A percentile compares a stretch with the other conserved stretches of the same genome.
Conservation (phyloP, 1,140 invertebrate species). For the Meloidogyne chitwoodi region DNA sequence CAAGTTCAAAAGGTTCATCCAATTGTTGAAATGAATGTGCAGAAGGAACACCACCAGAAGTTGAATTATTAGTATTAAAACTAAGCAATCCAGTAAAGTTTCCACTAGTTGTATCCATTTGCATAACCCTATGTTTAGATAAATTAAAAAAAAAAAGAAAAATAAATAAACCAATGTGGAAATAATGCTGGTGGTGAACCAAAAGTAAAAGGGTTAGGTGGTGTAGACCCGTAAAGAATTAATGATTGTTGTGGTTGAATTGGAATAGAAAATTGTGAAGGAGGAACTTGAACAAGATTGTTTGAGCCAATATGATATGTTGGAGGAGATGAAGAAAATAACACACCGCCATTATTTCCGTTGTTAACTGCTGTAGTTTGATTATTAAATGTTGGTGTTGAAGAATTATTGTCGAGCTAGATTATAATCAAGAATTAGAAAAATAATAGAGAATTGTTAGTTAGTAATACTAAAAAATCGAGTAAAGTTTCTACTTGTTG, state of each 20-base stretch:
- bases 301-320: slow-evolving; percentile 9
- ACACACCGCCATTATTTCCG: not conserved
- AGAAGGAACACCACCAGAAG: not conserved
- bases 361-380: not conserved
- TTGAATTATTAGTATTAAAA: not conserved
- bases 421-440: not conserved
- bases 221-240: slow-evolving; percentile 10
- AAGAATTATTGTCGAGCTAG: not conserved
- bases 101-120: not conserved
- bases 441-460: too few relatives aligned
- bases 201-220: slow-evolving; percentile 7
- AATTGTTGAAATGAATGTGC: not conserved
- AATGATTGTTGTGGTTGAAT: slow-evolving; percentile 9
- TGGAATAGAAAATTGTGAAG: not conserved
- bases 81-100: not conserved
- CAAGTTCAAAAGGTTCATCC: not conserved
- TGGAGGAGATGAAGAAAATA: slow-evolving; percentile 16
- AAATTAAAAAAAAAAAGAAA: not conserved
- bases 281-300: not conserved
- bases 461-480: too few relatives aligned
- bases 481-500: too few relatives aligned
- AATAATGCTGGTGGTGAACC: slow-evolving; percentile 11
- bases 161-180: slow-evolving; percentile 8
- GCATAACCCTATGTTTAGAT: not conserved
- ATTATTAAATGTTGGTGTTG: not conserved